Evolutionary conservation across 2,113 vertebrate species (phyloP).

Genomic region (Bungarus multicinctus): DNA sequence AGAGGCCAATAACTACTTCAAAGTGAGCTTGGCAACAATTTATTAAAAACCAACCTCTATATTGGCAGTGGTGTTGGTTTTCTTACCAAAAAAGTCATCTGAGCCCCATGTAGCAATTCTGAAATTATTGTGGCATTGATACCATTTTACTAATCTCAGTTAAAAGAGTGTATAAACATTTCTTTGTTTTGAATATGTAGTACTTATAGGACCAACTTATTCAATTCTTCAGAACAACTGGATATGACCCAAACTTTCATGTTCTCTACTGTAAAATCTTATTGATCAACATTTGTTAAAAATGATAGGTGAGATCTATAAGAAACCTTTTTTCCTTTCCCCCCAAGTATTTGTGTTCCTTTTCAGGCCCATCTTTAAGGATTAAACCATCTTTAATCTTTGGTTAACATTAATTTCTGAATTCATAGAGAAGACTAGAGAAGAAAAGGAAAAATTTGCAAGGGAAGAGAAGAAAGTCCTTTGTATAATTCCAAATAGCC

Average conservation of each 20-base stretch:
- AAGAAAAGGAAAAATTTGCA: not conserved
- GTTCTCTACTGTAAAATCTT: not conserved
- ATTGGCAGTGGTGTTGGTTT: not conserved
- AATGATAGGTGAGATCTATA: not conserved
- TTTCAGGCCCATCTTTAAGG: not conserved
- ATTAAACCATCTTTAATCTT: not conserved
- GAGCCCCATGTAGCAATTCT: not conserved
- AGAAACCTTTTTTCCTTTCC: not conserved
- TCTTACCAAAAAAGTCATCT: not conserved
- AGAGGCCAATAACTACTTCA: not conserved
- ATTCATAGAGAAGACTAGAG: not conserved
- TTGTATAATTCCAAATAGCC: not conserved
- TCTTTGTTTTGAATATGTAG: not conserved
- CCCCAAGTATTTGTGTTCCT: no score
- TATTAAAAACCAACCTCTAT: not conserved
- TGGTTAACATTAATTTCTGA: not conserved
- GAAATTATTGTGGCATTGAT: not conserved
- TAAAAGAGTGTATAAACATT: not conserved
- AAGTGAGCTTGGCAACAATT: not conserved
- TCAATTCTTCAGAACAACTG: not conserved
- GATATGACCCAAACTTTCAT: not conserved
- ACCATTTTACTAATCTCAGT: not conserved
- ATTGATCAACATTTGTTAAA: not conserved
- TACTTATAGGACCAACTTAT: not conserved
- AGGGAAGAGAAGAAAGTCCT: not conserved